Conservation (phyloP, 2,797 vertebrate species). For the Anguilla obscura region DNA sequence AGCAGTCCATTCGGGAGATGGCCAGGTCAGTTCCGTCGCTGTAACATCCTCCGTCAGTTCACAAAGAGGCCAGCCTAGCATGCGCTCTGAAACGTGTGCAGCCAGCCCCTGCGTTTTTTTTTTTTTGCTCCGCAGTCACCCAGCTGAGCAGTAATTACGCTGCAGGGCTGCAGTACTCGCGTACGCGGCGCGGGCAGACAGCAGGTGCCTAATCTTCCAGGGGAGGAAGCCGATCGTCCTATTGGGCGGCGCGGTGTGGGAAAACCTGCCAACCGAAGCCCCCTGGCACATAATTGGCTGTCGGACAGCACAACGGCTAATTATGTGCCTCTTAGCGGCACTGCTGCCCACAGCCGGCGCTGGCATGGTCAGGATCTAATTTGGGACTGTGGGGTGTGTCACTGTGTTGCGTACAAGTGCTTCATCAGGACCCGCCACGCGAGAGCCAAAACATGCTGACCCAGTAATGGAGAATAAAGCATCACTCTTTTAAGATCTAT, state of each 20-base stretch:
- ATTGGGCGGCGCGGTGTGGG: not conserved
- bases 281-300: not conserved
- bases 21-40: not conserved
- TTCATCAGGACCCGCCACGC: not conserved
- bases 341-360: not conserved
- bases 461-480: not conserved
- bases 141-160: not conserved
- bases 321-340: not conserved
- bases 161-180: not conserved
- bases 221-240: not conserved
- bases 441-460: not conserved
- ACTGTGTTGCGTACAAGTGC: not conserved
- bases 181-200: not conserved
- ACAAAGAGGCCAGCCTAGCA: not conserved
- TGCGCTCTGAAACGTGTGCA: not conserved
- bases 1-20: not conserved
- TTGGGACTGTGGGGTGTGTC: not conserved
- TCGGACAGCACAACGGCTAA: not conserved
- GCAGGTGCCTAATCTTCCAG: not conserved
- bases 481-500: not conserved
- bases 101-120: not conserved
- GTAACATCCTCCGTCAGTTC: not conserved
- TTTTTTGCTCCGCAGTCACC: not conserved
- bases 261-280: not conserved
- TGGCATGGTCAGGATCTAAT: not conserved